Evolutionary conservation across 2,797 vertebrate species (phyloP).

Genomic region (Crocidura indochinensis): DNA sequence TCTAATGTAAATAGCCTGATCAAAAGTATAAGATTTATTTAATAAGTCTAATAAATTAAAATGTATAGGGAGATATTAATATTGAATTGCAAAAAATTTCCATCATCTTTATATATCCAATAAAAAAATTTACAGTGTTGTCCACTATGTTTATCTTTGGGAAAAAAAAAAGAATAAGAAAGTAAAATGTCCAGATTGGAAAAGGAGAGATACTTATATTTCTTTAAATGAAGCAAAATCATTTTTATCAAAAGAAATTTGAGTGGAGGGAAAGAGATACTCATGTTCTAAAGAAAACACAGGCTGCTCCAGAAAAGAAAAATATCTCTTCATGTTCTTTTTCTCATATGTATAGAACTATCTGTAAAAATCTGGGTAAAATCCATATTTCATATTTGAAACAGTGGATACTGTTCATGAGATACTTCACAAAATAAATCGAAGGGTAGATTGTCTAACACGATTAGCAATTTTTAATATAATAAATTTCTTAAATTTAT

Average conservation of each 20-base stretch:
- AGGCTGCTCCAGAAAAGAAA: too few relatives aligned
- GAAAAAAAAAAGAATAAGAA: too few relatives aligned
- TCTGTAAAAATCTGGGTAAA: slow-evolving; percentile 16
- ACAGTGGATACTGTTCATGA: neutral
- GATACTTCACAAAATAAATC: neutral
- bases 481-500: neutral
- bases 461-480: neutral
- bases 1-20: neutral
- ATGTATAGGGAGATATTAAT: neutral
- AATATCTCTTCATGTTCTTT: too few relatives aligned
- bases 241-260: too few relatives aligned
- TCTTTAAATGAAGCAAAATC: neutral
- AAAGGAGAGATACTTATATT: neutral
- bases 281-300: too few relatives aligned
- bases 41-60: neutral
- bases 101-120: slow-evolving; percentile 11
- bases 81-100: slow-evolving; percentile 10
- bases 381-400: slow-evolving; percentile 7
- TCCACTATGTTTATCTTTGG: neutral
- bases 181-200: neutral
- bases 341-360: neutral
- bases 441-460: neutral
- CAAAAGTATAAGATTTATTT: slow-evolving; percentile 11
- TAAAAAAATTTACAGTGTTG: neutral
- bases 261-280: too few relatives aligned